A percentile compares a stretch with the other conserved stretches of the same genome.
These are phyloP conservation scores for Tinea trinotella DNA, from an alignment of 2,888 invertebrate genomes.

Conservation along the genomic window DNA sequence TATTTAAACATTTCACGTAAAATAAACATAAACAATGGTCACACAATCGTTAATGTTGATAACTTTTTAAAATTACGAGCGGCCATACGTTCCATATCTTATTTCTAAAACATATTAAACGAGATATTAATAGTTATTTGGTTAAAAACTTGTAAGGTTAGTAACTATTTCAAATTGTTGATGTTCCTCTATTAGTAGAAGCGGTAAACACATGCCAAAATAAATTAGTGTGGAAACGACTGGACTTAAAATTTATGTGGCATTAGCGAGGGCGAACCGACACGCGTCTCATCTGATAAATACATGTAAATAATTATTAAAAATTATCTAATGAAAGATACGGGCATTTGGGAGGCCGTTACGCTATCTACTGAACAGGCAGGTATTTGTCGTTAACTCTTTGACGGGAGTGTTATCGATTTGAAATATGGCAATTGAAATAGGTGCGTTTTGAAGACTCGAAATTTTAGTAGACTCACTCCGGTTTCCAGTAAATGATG, in stretches of 20 bases:
- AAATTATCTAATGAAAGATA: slow-evolving; percentile 64
- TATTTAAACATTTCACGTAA: not conserved
- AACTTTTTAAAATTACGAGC: slow-evolving; percentile 2
- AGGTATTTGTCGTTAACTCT: slow-evolving; percentile 67
- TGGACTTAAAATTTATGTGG: slow-evolving; percentile 37
- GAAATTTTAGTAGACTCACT: slow-evolving; percentile 39
- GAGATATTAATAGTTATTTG: slow-evolving; percentile 14
- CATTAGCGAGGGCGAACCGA: slow-evolving; percentile 33
- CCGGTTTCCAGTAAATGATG: slow-evolving; percentile 35
- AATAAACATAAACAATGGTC: not conserved
- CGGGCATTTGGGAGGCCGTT: slow-evolving; percentile 63
- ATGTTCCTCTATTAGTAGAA: slow-evolving; percentile 16
- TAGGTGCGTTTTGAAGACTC: slow-evolving; percentile 32
- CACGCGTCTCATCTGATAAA: slow-evolving; percentile 60
- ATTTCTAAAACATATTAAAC: slow-evolving; percentile 17
- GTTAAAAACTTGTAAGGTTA: slow-evolving; percentile 14
- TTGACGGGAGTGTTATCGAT: slow-evolving; percentile 54
- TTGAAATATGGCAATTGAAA: slow-evolving; percentile 56
- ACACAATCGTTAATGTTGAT: not conserved
- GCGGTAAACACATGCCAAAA: slow-evolving; percentile 35
- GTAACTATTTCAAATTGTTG: slow-evolving; percentile 10
- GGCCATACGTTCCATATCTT: slow-evolving; percentile 11
- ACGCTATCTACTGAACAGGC: slow-evolving; percentile 42
- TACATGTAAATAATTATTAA: slow-evolving; percentile 67
- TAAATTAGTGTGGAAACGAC: slow-evolving; percentile 41